Conservation (phyloP, 2,797 vertebrate species). For the Myotis myotis region DNA sequence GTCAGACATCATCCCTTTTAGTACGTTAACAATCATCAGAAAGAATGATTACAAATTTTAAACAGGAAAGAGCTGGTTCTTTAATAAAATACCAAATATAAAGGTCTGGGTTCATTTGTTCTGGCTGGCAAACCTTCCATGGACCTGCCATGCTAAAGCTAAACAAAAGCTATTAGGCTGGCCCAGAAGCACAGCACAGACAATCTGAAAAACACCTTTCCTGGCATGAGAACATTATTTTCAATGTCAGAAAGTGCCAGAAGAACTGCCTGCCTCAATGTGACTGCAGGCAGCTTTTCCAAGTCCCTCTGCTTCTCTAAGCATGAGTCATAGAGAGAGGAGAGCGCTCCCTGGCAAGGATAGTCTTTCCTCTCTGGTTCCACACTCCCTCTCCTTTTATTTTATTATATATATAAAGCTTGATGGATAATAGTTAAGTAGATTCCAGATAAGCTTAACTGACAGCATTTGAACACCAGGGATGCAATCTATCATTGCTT, state of each 20-base stretch:
- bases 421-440: constrained; percentile 75
- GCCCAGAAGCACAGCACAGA: constrained; percentile 33
- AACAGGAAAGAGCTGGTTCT: not conserved
- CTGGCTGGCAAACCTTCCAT: constrained; percentile 33
- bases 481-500: constrained; percentile 59
- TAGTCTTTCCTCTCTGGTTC: constrained; percentile 57
- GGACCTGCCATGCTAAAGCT: not conserved
- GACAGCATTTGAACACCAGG: constrained; percentile 68
- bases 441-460: constrained; percentile 77
- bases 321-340: constrained; percentile 62
- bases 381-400: not conserved
- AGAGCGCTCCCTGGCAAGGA: constrained; percentile 61
- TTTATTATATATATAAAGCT: not conserved
- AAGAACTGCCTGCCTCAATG: constrained; percentile 52
- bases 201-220: constrained; percentile 70
- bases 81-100: constrained; percentile 31
- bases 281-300: constrained; percentile 63
- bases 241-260: constrained; percentile 52
- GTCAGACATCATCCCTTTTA: not conserved
- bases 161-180: constrained; percentile 39
- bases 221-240: constrained; percentile 42
- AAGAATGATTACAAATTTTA: not conserved
- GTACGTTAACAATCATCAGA: constrained; percentile 11
- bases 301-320: constrained; percentile 66
- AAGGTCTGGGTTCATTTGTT: constrained; percentile 41